Percentiles rank a stretch among this genome's conserved stretches.
Evolutionary conservation across 2,797 vertebrate species (phyloP).

Genomic region (Galago senegalensis): DNA sequence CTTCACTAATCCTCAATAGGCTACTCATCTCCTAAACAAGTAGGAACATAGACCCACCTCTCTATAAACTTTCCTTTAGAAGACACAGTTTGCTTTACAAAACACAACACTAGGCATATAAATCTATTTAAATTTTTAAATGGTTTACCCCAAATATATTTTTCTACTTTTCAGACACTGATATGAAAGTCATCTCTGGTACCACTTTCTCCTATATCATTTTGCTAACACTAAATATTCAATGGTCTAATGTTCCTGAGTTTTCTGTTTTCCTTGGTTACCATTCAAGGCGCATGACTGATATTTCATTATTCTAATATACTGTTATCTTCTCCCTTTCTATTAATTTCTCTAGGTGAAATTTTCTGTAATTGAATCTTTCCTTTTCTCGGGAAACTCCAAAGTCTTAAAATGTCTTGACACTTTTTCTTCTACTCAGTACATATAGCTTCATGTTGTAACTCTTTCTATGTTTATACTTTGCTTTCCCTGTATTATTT

Average conservation of each 20-base stretch:
- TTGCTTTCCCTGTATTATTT: background rate
- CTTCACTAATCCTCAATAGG: background rate
- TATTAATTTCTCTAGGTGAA: constrained; percentile 7
- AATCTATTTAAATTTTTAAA: background rate
- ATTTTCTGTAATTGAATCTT: background rate
- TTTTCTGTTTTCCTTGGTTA: constrained; percentile 15
- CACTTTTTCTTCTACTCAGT: background rate
- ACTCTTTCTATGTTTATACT: background rate
- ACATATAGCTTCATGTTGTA: background rate
- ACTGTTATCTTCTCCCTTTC: background rate
- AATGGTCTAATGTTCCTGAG: background rate
- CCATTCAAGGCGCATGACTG: background rate
- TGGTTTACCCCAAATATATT: background rate
- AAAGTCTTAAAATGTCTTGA: background rate
- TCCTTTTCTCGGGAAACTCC: background rate
- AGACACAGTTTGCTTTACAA: background rate
- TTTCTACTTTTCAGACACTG: background rate
- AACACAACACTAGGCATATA: background rate
- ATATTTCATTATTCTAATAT: constrained; percentile 21
- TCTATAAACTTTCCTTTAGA: background rate
- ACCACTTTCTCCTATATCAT: background rate
- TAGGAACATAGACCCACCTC: background rate
- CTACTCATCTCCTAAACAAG: background rate
- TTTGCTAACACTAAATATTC: background rate
- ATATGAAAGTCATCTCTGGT: background rate